These are phyloP conservation scores for Macrotus californicus DNA, from an alignment of 2,113 vertebrate genomes.

Conservation along the genomic window DNA sequence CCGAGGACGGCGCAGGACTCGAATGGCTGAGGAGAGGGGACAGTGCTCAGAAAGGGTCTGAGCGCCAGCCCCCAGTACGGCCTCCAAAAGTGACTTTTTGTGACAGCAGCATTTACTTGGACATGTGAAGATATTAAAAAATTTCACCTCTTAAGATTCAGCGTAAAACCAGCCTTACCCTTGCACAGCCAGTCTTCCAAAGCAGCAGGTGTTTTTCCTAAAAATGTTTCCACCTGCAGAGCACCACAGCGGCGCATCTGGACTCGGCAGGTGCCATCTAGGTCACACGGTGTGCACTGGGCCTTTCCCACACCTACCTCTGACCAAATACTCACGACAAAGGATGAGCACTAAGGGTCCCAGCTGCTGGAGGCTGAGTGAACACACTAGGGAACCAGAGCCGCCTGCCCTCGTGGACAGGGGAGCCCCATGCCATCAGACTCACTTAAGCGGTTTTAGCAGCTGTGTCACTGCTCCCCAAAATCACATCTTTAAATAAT, in stretches of 20 bases:
- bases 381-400: background rate
- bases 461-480: background rate
- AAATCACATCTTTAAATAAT: background rate
- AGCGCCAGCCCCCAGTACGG: background rate
- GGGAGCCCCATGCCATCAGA: background rate
- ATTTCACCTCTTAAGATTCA: background rate
- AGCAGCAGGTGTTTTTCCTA: background rate
- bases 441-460: background rate
- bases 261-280: background rate
- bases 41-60: background rate
- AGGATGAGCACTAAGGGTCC: background rate
- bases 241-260: rapidly evolving
- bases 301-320: background rate
- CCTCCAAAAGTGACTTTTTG: background rate
- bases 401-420: background rate
- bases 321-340: background rate
- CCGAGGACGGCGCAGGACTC: background rate
- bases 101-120: background rate
- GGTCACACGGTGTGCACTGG: background rate
- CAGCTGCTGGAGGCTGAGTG: background rate
- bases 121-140: background rate
- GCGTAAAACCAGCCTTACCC: no score
- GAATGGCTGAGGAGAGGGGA: background rate
- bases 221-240: background rate
- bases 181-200: background rate